These are phyloP conservation scores for Pocota personata DNA, from an alignment of 2,888 invertebrate species.

Conservation along the genomic window DNA sequence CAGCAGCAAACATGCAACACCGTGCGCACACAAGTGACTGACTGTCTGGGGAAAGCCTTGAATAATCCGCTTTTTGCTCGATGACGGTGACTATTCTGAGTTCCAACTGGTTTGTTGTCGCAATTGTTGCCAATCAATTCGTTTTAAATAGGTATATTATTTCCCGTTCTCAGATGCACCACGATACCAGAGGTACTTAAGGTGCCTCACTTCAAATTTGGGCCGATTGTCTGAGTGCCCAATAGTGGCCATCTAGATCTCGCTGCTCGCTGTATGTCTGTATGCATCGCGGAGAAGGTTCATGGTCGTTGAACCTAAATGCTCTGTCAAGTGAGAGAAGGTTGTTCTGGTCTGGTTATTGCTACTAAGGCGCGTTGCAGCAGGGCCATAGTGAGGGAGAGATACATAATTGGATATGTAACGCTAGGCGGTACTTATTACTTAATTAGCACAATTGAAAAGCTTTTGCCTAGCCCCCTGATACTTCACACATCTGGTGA, in stretches of 20 bases:
- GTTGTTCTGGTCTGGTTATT: conserved; percentile 48
- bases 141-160: not conserved
- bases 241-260: conserved; percentile 9
- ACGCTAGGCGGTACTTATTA: conserved; percentile 16
- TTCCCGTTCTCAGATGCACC: conserved; percentile 30
- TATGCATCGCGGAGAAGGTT: not conserved
- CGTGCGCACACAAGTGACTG: conserved; percentile 21
- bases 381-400: not conserved
- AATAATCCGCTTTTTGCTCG: conserved; percentile 52
- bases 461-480: not conserved
- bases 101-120: conserved; percentile 50
- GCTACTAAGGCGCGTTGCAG: not conserved
- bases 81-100: not conserved
- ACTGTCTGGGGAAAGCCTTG: conserved; percentile 60
- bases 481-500: not conserved
- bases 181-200: not conserved
- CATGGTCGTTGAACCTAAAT: conserved; percentile 59
- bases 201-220: not conserved
- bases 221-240: not conserved
- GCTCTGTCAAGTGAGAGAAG: conserved; percentile 52
- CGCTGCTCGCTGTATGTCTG: not conserved
- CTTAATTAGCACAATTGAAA: conserved; percentile 18
- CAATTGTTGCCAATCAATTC: conserved; percentile 33
- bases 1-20: conserved; percentile 29
- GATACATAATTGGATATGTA: not conserved